Evolutionary conservation across 2,797 vertebrate genomes (phyloP).

Genomic region (Rousettus madagascariensis): DNA sequence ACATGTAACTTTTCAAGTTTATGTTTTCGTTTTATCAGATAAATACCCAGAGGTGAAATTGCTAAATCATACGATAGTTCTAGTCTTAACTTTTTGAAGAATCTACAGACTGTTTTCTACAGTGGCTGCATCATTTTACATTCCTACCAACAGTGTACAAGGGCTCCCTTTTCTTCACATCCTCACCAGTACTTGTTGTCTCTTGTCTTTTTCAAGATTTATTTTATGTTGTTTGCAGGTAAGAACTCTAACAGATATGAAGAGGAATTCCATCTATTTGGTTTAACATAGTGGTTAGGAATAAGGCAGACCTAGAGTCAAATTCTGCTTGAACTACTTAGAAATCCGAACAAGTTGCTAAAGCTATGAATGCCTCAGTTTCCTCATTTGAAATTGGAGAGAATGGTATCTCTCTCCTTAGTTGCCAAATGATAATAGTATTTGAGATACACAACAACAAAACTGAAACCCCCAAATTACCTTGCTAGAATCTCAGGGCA

Average conservation of each 20-base stretch:
- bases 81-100: background rate
- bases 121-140: background rate
- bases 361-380: background rate
- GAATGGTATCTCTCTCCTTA: background rate
- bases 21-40: background rate
- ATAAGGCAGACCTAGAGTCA: background rate
- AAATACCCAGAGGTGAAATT: background rate
- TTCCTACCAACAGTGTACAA: background rate
- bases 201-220: background rate
- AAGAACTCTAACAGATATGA: background rate
- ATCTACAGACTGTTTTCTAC: background rate
- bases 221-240: background rate
- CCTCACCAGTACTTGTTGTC: background rate
- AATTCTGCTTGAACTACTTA: background rate
- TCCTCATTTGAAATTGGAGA: background rate
- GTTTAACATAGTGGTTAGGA: background rate
- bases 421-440: background rate
- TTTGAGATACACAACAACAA: background rate
- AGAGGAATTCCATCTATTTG: background rate
- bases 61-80: background rate
- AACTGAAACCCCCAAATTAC: background rate
- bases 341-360: background rate
- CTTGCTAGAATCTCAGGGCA: background rate
- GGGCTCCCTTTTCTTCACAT: background rate
- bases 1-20: background rate